phyloP scores from a whole-genome alignment of 2,888 invertebrate species.

The Pandemis corylana region DNA sequence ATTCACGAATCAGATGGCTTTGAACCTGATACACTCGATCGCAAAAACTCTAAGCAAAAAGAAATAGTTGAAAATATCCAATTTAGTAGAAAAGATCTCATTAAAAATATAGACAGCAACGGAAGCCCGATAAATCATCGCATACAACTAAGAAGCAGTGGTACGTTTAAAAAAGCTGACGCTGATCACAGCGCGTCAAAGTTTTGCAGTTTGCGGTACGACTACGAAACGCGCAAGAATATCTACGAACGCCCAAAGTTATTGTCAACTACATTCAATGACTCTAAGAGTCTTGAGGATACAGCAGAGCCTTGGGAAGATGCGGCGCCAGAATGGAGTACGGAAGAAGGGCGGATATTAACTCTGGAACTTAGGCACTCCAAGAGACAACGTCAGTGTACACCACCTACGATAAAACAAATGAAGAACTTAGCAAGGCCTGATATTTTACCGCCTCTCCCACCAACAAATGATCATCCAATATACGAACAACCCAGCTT shows the following conservation, averaged over 20 bases:
- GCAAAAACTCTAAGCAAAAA: slow-evolving; percentile 87
- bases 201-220: slow-evolving; percentile 89
- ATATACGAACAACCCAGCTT: slow-evolving; percentile 86
- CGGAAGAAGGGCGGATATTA: slow-evolving; percentile 86
- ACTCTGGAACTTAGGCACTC: slow-evolving; percentile 90
- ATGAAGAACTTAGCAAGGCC: slow-evolving; percentile 84
- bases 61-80: slow-evolving; percentile 60
- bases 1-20: slow-evolving; percentile 93
- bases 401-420: slow-evolving; percentile 79
- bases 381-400: slow-evolving; percentile 88
- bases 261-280: slow-evolving; percentile 61
- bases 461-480: slow-evolving; percentile 79
- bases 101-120: slow-evolving; percentile 62
- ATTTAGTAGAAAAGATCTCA: slow-evolving; percentile 69
- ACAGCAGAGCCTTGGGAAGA: slow-evolving; percentile 66
- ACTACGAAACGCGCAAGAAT: slow-evolving; percentile 87
- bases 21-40: slow-evolving; percentile 94
- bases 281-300: slow-evolving; percentile 64
- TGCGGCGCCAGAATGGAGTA: slow-evolving; percentile 65
- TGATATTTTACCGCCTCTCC: slow-evolving; percentile 88
- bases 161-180: slow-evolving; percentile 87
- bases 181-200: slow-evolving; percentile 68
- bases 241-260: slow-evolving; percentile 74
- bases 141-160: slow-evolving; percentile 88
- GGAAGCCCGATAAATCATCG: slow-evolving; percentile 68